Evolutionary conservation across 2,888 invertebrate species (phyloP).

Genomic region (Miltochrista miniata): DNA sequence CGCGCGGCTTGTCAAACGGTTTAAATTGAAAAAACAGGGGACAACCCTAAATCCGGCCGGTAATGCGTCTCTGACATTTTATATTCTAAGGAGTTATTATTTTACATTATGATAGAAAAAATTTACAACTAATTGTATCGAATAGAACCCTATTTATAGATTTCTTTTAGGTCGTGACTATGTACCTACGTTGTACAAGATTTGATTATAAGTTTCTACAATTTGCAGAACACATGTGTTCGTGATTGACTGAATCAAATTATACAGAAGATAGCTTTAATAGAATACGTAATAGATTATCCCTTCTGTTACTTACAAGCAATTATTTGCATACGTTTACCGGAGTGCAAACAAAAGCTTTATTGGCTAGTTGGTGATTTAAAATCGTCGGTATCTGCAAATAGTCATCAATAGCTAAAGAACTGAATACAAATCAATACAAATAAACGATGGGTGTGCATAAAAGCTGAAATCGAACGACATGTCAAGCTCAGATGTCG

Average conservation of each 20-base stretch:
- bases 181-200: neutral
- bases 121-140: constrained; percentile 27
- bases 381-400: constrained; percentile 32
- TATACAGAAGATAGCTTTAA: constrained; percentile 10
- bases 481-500: constrained; percentile 54
- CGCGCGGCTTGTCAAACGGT: constrained; percentile 78
- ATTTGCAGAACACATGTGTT: constrained; percentile 10
- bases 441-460: constrained; percentile 51
- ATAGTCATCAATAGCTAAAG: constrained; percentile 44
- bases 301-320: constrained; percentile 10
- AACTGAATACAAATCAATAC: constrained; percentile 56
- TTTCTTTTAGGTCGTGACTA: neutral
- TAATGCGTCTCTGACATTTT: constrained; percentile 74
- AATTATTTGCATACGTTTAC: constrained; percentile 13
- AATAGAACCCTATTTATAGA: no score
- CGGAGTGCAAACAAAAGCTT: constrained; percentile 18
- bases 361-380: constrained; percentile 20
- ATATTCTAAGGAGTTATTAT: constrained; percentile 69
- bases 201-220: neutral
- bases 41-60: constrained; percentile 70
- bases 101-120: constrained; percentile 46
- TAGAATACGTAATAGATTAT: constrained; percentile 6
- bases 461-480: constrained; percentile 43
- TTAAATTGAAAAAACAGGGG: constrained; percentile 81
- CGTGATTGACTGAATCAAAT: constrained; percentile 11